These are phyloP conservation scores for Campoplex nolae DNA, from an alignment of 2,888 invertebrate species.

Conservation along the genomic window DNA sequence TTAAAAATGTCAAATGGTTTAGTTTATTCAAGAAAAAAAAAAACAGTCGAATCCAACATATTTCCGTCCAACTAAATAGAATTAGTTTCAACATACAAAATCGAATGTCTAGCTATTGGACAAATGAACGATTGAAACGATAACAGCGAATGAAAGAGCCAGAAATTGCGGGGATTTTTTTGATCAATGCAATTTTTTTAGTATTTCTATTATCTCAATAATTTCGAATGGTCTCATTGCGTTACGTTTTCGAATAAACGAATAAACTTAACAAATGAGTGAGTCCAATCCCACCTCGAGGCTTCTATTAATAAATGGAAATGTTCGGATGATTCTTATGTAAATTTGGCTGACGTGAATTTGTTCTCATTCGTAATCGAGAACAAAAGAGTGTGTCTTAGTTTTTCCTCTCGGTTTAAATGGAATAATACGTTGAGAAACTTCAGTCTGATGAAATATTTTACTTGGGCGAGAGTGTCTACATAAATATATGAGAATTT, in stretches of 20 bases:
- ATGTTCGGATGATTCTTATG: slow-evolving; percentile 3
- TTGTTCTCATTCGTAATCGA: slow-evolving; percentile 19
- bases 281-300: neutral
- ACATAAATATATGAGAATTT: neutral
- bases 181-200: neutral
- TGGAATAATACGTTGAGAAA: slow-evolving; percentile 42
- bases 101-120: too few relatives aligned
- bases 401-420: neutral
- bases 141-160: neutral
- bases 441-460: slow-evolving; percentile 28
- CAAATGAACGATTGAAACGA: neutral
- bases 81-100: too few relatives aligned
- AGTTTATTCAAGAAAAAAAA: too few relatives aligned
- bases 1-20: too few relatives aligned
- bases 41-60: too few relatives aligned
- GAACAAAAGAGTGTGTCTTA: neutral
- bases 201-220: neutral
- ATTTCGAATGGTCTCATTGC: neutral
- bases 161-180: neutral
- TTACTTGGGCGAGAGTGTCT: neutral
- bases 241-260: neutral
- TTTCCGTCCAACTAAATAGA: too few relatives aligned
- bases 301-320: neutral
- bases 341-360: neutral
- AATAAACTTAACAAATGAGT: neutral